Evolutionary conservation across 2,113 vertebrate genomes (phyloP), one percentile per base, ranked within the genome.

Genomic region (Psammodynastes pulverulentus): DNA sequence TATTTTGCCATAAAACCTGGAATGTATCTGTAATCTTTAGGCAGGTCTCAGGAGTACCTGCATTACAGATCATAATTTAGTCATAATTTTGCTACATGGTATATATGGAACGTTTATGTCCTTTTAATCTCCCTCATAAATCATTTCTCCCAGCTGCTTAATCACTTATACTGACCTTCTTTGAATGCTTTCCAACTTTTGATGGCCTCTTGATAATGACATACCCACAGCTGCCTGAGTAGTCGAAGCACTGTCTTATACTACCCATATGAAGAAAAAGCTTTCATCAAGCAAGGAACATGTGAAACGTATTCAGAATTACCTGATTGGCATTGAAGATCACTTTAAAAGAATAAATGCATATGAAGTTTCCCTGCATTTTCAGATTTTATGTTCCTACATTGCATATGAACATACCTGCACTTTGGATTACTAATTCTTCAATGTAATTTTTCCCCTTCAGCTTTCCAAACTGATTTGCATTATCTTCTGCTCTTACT

Each of bases 161-260:
- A 93, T 93, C 90, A 93, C 90, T 93, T 93, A 86, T 67, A 93
- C 91, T 93, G 79, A 49, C 79, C 79, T 89, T 45, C 87, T 93
- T 89, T 91, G 93, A 93, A 93, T 91, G 39, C 43, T 29, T 67
- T 91, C 87, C 90, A 93, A 62, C 56, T 93, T 91, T 90, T 93
- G 92, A 93, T 90, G 89, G 90, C 84, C 84, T 90, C 92, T 72
- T 93, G 93, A 67, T 93, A 86, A 93, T 86, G 90, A 72, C 54
- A 87, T 29, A 29, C 90, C 79, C 54, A 86, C 54, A 72, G 56
- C 79, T 54, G 90, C 90, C 84, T 93, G 48, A 86, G 21, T 86
- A 91, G 62, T 91, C 92, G 86, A 91, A 54, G 48, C 62, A 39
- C 39, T 46, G 62, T 91, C 79, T 91, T 79, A 86, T 49, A 89